Conservation (phyloP, 1,140 invertebrate species). For the Meloidogyne exigua region DNA sequence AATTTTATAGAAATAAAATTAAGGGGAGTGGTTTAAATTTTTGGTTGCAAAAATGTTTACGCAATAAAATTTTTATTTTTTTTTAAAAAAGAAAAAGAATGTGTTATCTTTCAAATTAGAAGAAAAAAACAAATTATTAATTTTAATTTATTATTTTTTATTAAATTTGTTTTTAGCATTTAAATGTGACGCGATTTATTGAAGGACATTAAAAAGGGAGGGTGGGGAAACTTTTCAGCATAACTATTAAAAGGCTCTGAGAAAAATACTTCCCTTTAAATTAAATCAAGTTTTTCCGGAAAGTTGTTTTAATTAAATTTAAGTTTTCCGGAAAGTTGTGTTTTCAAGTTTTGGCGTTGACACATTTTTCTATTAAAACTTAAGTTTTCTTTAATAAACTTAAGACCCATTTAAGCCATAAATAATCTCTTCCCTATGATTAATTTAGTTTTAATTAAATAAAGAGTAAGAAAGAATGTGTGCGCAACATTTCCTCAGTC, state of each 20-base stretch:
- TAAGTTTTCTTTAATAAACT: background rate
- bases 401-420: background rate
- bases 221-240: background rate
- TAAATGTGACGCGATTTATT: background rate
- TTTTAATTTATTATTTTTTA: background rate
- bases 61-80: background rate
- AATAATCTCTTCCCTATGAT: background rate
- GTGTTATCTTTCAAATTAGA: background rate
- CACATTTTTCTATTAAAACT: too few species aligned
- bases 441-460: conserved; percentile 6
- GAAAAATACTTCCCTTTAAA: background rate
- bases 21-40: background rate
- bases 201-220: background rate
- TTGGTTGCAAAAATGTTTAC: background rate
- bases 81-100: background rate
- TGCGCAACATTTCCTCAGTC: background rate
- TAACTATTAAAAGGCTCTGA: too few species aligned
- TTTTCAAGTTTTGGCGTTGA: too few species aligned
- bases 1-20: background rate
- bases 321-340: background rate
- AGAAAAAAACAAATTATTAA: background rate
- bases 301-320: background rate
- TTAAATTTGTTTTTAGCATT: background rate
- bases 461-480: too few species aligned
- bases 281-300: background rate